Evolutionary conservation across 2,888 invertebrate species (phyloP).

Genomic region (Malacosoma neustria): DNA sequence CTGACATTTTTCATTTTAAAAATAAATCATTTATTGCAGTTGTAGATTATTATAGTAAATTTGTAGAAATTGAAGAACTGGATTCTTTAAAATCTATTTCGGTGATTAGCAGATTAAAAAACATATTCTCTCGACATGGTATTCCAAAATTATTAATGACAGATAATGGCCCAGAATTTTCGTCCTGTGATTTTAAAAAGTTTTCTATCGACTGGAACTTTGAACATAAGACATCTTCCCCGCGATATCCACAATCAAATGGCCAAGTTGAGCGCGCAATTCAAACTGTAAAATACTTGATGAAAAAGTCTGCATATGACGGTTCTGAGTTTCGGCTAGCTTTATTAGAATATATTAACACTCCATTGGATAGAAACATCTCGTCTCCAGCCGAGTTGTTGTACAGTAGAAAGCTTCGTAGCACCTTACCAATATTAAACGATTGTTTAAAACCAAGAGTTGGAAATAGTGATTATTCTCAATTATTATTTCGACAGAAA

Average conservation of each 20-base stretch:
- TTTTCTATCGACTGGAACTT: slow-evolving; percentile 10
- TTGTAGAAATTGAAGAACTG: too few relatives aligned
- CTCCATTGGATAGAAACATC: too few relatives aligned
- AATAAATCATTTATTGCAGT: too few relatives aligned
- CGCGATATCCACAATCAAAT: slow-evolving; percentile 12
- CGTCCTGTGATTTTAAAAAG: slow-evolving; percentile 5
- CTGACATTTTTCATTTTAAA: too few relatives aligned
- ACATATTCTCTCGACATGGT: slow-evolving; percentile 13
- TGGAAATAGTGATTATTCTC: too few relatives aligned
- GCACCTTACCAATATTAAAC: neutral
- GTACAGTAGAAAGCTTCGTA: neutral
- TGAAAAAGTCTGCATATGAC: slow-evolving; percentile 7
- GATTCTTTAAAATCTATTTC: too few relatives aligned
- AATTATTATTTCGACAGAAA: too few relatives aligned
- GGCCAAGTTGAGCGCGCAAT: slow-evolving; percentile 10
- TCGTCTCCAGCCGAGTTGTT: neutral
- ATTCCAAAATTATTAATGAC: slow-evolving; percentile 11
- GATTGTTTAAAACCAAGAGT: neutral
- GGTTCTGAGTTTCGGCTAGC: neutral
- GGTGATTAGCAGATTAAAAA: too few relatives aligned
- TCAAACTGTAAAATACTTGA: slow-evolving; percentile 11
- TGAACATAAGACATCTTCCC: slow-evolving; percentile 12
- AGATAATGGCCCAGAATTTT: slow-evolving; percentile 12
- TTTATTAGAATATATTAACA: neutral
- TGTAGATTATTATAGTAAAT: too few relatives aligned